phyloP scores from a whole-genome alignment of 2,113 vertebrate species.

The Sminthopsis crassicaudata region DNA sequence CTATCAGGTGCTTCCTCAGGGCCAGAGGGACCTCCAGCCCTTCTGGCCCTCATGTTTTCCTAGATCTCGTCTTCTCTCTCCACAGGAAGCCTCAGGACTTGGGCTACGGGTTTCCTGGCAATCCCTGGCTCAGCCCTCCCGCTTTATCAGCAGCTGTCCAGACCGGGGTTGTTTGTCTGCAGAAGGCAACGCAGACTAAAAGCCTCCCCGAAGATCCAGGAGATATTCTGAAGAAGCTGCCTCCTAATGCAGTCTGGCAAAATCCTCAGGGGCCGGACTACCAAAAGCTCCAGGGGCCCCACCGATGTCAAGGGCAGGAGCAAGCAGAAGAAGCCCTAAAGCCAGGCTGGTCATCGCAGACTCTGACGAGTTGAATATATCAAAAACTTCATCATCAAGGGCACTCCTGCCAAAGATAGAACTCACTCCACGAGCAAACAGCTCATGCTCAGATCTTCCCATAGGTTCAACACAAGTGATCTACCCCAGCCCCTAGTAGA shows the following conservation, averaged over 20 bases:
- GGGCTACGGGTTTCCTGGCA: not conserved
- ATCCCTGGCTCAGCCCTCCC: not conserved
- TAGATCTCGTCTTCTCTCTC: not conserved
- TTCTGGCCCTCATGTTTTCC: not conserved
- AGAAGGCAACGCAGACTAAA: not conserved
- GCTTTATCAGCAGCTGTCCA: not conserved
- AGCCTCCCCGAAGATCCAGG: not conserved
- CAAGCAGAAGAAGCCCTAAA: not conserved
- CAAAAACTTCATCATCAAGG: not conserved
- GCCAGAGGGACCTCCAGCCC: too few species aligned
- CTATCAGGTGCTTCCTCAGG: not conserved
- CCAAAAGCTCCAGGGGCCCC: not conserved
- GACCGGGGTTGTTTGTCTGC: not conserved
- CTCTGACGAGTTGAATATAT: not conserved
- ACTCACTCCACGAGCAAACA: not conserved
- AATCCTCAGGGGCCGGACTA: too few species aligned
- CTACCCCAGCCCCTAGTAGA: not conserved
- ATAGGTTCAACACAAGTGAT: not conserved
- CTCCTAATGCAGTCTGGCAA: not conserved
- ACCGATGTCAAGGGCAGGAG: not conserved
- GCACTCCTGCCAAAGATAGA: not conserved
- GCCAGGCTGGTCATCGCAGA: not conserved
- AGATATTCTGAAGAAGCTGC: not conserved
- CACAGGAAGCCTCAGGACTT: not conserved
- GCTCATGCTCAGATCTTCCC: not conserved